phyloP scores from a whole-genome alignment of 2,113 vertebrate species.

The Aptenodytes patagonicus region DNA sequence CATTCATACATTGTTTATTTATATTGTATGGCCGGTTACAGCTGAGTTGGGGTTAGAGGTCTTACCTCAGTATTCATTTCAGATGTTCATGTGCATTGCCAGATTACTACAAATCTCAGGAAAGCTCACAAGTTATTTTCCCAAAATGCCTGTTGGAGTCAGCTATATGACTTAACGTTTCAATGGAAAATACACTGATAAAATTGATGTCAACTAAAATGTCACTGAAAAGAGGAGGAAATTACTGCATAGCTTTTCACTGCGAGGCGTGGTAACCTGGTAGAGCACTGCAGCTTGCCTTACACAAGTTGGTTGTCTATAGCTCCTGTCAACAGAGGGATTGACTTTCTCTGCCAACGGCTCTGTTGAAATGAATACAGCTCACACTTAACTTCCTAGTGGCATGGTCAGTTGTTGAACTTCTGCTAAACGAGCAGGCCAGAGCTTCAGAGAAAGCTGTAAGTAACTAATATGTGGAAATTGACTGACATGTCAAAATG shows the following conservation, averaged over 20 bases:
- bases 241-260: background rate
- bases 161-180: background rate
- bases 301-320: background rate
- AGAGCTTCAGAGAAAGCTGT: background rate
- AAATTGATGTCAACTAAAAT: background rate
- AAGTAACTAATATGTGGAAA: background rate
- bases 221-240: background rate
- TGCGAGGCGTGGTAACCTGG: background rate
- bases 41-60: background rate
- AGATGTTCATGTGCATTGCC: background rate
- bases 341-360: background rate
- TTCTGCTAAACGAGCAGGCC: background rate
- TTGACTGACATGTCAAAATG: background rate
- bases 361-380: background rate
- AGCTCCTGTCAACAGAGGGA: constrained; percentile 8
- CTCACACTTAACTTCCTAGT: background rate
- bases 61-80: background rate
- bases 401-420: background rate
- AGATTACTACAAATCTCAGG: background rate
- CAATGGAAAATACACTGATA: background rate
- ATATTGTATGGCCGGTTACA: background rate
- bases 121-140: background rate
- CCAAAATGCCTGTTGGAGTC: background rate
- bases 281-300: background rate
- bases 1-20: background rate